Evolutionary conservation across 2,113 vertebrate genomes (phyloP).

Genomic region (Forbesichthys papilliferus): DNA sequence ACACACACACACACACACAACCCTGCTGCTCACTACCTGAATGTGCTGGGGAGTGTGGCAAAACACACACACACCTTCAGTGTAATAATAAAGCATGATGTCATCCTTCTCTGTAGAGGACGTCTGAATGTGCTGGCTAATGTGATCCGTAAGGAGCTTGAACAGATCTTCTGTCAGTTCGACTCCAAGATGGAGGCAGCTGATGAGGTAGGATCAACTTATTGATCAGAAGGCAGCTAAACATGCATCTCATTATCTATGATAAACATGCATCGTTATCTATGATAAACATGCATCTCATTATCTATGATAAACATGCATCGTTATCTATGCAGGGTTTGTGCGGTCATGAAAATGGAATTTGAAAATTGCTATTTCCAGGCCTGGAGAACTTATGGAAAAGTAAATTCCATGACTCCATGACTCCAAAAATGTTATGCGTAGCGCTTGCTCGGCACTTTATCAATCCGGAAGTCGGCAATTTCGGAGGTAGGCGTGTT

Average conservation of each 20-base stretch:
- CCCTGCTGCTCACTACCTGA: background rate
- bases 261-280: background rate
- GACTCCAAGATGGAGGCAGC: constrained; percentile 97
- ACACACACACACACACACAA: constrained; percentile 2
- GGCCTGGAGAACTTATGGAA: no score
- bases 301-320: background rate
- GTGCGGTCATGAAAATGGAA: background rate
- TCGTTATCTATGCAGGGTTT: background rate
- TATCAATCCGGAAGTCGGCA: no score
- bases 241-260: background rate
- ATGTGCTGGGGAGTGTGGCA: no score
- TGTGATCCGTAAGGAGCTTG: constrained; percentile 95
- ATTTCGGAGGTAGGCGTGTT: no score
- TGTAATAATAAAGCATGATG: background rate
- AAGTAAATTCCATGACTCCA: no score
- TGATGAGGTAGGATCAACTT: constrained; percentile 84
- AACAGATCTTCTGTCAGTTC: constrained; percentile 99
- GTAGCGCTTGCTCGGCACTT: no score
- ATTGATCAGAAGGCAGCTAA: background rate
- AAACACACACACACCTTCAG: background rate
- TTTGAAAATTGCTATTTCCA: background rate
- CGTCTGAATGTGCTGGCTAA: constrained; percentile 96
- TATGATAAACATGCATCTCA: no score
- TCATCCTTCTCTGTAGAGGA: constrained; percentile 75
- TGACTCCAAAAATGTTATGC: no score